These are phyloP conservation scores for Sebastes diaconus DNA, from an alignment of 2,797 vertebrate genomes.

Conservation along the genomic window DNA sequence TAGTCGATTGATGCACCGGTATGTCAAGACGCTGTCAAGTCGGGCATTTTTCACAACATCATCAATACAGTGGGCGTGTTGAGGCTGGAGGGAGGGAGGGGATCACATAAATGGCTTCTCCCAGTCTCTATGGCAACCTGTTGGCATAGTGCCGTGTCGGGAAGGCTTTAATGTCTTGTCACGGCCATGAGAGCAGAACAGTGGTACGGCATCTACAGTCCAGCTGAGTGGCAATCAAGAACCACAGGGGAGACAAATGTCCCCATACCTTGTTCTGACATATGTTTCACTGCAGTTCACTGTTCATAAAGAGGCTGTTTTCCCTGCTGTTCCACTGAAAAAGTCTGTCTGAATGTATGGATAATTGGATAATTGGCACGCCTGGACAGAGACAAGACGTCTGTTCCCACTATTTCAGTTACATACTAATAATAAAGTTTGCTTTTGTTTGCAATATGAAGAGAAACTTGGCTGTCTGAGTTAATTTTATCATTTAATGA, in stretches of 20 bases:
- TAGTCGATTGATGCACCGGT: neutral
- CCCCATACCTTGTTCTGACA: neutral
- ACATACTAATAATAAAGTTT: too few species aligned
- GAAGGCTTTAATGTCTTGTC: slow-evolving; percentile 68
- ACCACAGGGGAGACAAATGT: neutral
- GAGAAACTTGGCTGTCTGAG: neutral
- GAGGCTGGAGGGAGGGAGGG: neutral
- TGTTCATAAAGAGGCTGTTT: neutral
- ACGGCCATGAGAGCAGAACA: slow-evolving; percentile 41
- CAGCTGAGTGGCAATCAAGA: slow-evolving; percentile 25
- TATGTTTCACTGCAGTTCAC: neutral
- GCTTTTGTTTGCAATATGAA: too few species aligned
- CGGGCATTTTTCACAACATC: slow-evolving; percentile 16
- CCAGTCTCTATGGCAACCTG: slow-evolving; percentile 82
- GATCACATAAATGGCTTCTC: slow-evolving; percentile 61
- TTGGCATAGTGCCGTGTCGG: slow-evolving; percentile 57
- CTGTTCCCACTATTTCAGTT: neutral
- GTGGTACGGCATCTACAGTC: slow-evolving; percentile 2
- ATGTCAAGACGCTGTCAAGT: neutral
- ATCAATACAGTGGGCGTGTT: slow-evolving; percentile 33
- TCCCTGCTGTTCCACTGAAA: neutral
- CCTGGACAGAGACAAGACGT: neutral
- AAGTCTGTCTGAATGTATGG: neutral
- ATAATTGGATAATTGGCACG: neutral
- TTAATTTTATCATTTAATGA: neutral